Evolutionary conservation across 2,797 vertebrate genomes (phyloP), one percentile per base, ranked within the genome.

Genomic region (Hydrophis major): DNA sequence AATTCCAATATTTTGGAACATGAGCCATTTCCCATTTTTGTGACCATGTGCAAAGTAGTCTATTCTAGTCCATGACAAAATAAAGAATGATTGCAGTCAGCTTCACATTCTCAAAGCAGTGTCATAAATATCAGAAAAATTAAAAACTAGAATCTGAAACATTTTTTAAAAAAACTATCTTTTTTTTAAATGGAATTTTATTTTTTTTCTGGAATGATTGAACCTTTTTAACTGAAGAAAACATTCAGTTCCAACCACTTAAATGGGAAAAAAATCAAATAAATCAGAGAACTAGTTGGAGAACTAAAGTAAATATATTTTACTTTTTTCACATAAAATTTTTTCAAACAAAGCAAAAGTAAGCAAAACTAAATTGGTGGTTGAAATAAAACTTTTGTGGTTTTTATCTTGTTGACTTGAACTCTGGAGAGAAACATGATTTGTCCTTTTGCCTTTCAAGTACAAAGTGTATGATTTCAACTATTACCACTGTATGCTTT

Each of bases 351-450:
- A 88, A 88, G 2, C 5, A 59, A 87, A 93, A 87, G 3, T n/a
- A 20, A 47, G 50, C 16, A 66, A 66, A 78, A 78, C 74, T 42
- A 78, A 42, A 66, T 55, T 6, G 89, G 94, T 88, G 27, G 42
- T 93, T 10, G 91, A 92, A 93, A 91, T 93, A 92, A 89, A 93
- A 91, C 89, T 94, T 27, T 13, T 50, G 4, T 93, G 59, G 55
- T 37, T 74, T 32, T 92, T 86, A 66, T 1, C 0, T 92, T 96
- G 60, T 18, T 95, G 86, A n/a, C 0, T 0, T 92, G 4, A 47
- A 88, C 13, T 42, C 90, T 32, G 86, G 69, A 93, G 59, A 14
- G 12, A 16, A 63, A 27, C 50, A 27, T 53, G 10, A 63, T 14
- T 37, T 25, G 25, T 22, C 94, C 89, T 93, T 92, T 20, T 89